Percentiles rank a stretch among this genome's conserved stretches.
phyloP scores from a whole-genome alignment of 2,888 invertebrate species.

The Autographa pulchrina region DNA sequence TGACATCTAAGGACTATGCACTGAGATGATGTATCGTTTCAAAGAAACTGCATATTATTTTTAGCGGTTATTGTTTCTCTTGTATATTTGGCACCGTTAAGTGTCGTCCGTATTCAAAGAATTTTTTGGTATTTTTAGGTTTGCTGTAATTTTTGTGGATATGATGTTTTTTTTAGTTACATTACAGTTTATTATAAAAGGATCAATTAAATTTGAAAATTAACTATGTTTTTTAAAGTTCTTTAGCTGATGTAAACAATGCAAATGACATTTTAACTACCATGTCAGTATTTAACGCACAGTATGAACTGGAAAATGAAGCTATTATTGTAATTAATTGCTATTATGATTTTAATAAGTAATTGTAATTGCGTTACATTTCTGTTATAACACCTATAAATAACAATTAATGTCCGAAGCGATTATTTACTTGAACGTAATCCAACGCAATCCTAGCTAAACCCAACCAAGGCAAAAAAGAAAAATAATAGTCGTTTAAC shows the following conservation, averaged over 20 bases:
- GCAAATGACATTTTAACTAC: no score
- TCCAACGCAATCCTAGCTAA: conserved; percentile 34
- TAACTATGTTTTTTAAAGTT: no score
- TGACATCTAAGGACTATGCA: conserved; percentile 47
- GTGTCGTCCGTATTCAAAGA: conserved; percentile 28
- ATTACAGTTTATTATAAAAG: background rate
- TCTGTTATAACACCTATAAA: conserved; percentile 1
- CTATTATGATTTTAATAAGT: background rate
- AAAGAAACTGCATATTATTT: conserved; percentile 54
- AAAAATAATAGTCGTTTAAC: conserved; percentile 80
- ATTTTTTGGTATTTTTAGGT: conserved; percentile 21
- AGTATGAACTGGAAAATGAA: background rate
- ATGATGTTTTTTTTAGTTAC: background rate
- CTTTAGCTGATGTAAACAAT: no score
- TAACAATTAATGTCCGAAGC: background rate
- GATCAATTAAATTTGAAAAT: no score
- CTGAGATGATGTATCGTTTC: conserved; percentile 55
- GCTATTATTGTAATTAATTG: background rate
- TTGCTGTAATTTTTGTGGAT: background rate
- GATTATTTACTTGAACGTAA: background rate
- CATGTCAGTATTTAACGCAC: no score
- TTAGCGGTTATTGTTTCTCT: conserved; percentile 53
- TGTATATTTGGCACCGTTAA: conserved; percentile 46
- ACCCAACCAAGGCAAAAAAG: conserved; percentile 55
- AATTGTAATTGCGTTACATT: background rate